Base-by-base conservation (phyloP, 2,113 vertebrate species). In the Cepphus grylle region DNA sequence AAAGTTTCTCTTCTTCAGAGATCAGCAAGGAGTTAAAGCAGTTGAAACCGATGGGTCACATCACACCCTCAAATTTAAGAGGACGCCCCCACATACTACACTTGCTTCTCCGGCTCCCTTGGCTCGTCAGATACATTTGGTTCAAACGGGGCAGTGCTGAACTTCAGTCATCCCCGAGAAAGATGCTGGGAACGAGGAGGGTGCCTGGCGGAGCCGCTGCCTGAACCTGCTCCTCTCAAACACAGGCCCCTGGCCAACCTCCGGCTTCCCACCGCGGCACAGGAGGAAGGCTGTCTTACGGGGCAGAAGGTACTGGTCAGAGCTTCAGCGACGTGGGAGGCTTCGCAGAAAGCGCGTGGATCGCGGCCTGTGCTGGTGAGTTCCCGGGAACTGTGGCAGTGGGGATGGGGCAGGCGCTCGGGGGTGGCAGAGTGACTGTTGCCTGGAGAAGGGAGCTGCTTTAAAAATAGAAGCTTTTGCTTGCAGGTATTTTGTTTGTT, bases 151-250 rank as follows among this genome's bases (percentile, higher is more conserved):
- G 59, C 71, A 25, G 26, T 3, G 45, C 69, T 66, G 52, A 61
- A 49, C 40, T 40, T 42, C 61, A 5, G 19, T 30, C 34, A 42
- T 4, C 26, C 19, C 59, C 16, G 53, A 45, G 42, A n/a, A 66
- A 58, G 49, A 38, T 19, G 63, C 11, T 10, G 34, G 10, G 15
- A 34, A 13, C 16, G 26, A 7, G 30, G 25, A 53, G 47, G 13
- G 22, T 23, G 5, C 38, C 22, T 61, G 23, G 70, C 1, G 0
- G 69, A 36, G 67, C 73, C 0, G 4, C 67, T 32, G n/a, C 1
- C 61, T 6, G 29, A 74, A 43, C 61, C 61, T 15, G 40, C n/a
- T 21, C n/a, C 50, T 17, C n/a, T 13, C 40, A 14, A 32, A 20
- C 43, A 65, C 32, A 22, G 12, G 17, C 6, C 69, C 45, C 45